Evolutionary conservation across 2,888 invertebrate genomes (phyloP), one percentile per base, ranked within the genome.

Genomic region (Thelaira solivaga): DNA sequence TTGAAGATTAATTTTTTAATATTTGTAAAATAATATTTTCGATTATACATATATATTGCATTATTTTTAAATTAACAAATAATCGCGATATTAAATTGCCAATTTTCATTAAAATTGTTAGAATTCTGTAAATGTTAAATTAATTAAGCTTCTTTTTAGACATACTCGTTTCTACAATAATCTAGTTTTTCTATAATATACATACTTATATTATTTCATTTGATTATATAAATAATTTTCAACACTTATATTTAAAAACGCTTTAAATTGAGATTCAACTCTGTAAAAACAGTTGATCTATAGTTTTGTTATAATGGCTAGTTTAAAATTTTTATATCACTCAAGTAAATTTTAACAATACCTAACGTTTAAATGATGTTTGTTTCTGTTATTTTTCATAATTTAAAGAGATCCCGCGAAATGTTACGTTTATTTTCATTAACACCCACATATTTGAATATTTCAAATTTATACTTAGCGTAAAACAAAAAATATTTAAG

Each of bases 1-100:
- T 78, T 47, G 78, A 78, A 41, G 78, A 78, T 71, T 78, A 61
- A 74, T 51, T 67, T 34, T n/a, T 24, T 34, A 18, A 5, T 22
- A 26, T 53, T 29, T 31, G 7, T n/a, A 20, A 3, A 41, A 45
- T 34, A 4, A 18, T 65, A 26, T 26, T 26, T 26, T 26, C 4
- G 6, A 26, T 26, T 5, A 26, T 5, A 26, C 6, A 26, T 5
- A 26, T 5, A 26, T 5, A 26, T 26, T 4, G 26, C 6, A 31
- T 51, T 59, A 20, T 18, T n/a, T n/a, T n/a, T n/a, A n/a, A n/a
- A n/a, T n/a, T n/a, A n/a, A n/a, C n/a, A n/a, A 71, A 24, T n/a
- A 22, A 45, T 29, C 4, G 31, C 31, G 53, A 43, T 53, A 43
- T 53, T 49, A 7, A 24, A 7, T 29, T 45, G 18, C 55, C 26